A percentile compares a stretch with the other conserved stretches of the same genome.
These are phyloP conservation scores for Patella caerulea DNA, from an alignment of 2,888 invertebrate species.

Conservation along the genomic window DNA sequence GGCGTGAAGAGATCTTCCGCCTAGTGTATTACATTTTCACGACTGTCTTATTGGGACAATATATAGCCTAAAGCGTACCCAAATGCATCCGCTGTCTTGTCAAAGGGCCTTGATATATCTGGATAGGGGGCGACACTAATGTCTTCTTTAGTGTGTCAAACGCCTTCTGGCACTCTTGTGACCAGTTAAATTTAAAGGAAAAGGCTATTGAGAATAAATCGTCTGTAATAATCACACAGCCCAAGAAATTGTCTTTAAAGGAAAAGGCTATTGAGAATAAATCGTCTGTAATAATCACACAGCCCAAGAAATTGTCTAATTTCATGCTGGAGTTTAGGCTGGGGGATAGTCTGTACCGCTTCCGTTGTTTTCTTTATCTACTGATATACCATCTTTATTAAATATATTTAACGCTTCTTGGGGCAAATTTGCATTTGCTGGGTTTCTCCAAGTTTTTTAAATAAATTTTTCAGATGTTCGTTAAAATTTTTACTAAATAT, in stretches of 20 bases:
- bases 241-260: no score
- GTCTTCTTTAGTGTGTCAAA: no score
- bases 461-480: no score
- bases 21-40: no score
- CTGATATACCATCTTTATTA: constrained; percentile 16
- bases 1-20: not conserved
- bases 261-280: not conserved
- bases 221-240: no score
- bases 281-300: constrained; percentile 9
- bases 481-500: no score
- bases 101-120: not conserved
- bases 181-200: not conserved
- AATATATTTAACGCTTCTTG: constrained; percentile 14
- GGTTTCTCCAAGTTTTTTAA: no score
- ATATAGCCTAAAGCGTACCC: not conserved
- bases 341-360: not conserved
- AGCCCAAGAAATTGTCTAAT: constrained; percentile 16
- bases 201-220: no score
- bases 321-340: constrained; percentile 14
- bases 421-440: constrained; percentile 19
- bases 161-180: not conserved
- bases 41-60: not conserved
- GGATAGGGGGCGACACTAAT: not conserved
- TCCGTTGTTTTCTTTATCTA: constrained; percentile 19
- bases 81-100: not conserved